Percentiles rank a stretch among this genome's conserved stretches.
phyloP scores from a whole-genome alignment of 2,888 invertebrate genomes.

The Macaria notata region DNA sequence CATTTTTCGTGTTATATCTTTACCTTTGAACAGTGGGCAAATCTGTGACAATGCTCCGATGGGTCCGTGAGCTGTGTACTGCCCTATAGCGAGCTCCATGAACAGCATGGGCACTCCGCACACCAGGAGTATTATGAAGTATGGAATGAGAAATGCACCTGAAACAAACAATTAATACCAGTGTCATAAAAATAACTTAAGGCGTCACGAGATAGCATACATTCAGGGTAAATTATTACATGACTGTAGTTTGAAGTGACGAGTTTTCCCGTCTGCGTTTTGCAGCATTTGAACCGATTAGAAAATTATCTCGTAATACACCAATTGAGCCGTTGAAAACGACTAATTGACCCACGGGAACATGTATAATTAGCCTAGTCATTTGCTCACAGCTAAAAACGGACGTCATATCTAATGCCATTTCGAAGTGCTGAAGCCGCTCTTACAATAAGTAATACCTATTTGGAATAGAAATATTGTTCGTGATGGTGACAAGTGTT shows the following conservation, averaged over 20 bases:
- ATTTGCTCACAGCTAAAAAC: slow-evolving; percentile 39
- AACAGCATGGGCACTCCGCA: slow-evolving; percentile 96
- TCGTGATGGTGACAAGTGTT: too few species aligned
- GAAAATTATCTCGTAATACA: slow-evolving; percentile 14
- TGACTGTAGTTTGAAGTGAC: too few species aligned
- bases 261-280: too few species aligned
- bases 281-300: neutral
- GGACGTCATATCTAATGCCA: neutral
- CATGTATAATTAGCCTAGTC: slow-evolving; percentile 61
- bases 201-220: too few species aligned
- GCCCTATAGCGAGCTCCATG: slow-evolving; percentile 96
- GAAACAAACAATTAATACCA: slow-evolving; percentile 52
- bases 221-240: too few species aligned
- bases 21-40: slow-evolving; percentile 96
- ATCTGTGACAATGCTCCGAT: slow-evolving; percentile 95
- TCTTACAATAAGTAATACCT: too few species aligned
- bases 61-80: slow-evolving; percentile 95
- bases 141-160: slow-evolving; percentile 98
- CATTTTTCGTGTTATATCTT: too few species aligned
- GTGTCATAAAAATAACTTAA: too few species aligned
- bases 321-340: slow-evolving; percentile 49
- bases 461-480: too few species aligned
- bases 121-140: slow-evolving; percentile 94
- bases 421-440: neutral
- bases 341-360: slow-evolving; percentile 64